Conservation (phyloP, 2,888 invertebrate species). For the Saturnia japonica region DNA sequence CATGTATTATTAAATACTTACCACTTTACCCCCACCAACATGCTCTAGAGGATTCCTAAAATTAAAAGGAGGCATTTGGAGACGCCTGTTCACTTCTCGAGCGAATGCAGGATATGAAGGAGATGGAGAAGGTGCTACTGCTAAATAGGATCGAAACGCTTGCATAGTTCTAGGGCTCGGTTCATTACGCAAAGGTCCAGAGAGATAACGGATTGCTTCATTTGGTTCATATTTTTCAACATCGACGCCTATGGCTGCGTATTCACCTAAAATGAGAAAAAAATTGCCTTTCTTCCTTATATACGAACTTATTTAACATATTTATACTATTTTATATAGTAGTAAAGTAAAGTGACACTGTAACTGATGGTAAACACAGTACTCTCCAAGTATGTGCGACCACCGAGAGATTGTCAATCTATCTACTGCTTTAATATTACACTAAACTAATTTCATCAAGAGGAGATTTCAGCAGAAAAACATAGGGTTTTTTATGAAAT, state of each 20-base stretch:
- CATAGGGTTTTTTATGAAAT: too few species aligned
- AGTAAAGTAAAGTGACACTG: too few species aligned
- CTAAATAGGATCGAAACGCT: conserved; percentile 91
- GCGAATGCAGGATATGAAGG: conserved; percentile 89
- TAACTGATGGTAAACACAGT: too few species aligned
- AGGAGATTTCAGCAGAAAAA: not conserved
- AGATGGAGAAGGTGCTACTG: conserved; percentile 90
- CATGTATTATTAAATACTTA: conserved; percentile 53
- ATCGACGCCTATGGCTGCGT: conserved; percentile 95
- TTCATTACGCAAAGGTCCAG: conserved; percentile 87
- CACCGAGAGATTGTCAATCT: too few species aligned
- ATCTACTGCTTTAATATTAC: too few species aligned
- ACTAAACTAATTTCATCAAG: not conserved
- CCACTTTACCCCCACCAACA: conserved; percentile 88
- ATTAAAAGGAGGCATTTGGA: conserved; percentile 93
- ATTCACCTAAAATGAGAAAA: conserved; percentile 86
- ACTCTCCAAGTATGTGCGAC: too few species aligned
- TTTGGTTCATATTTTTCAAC: conserved; percentile 92
- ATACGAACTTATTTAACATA: not conserved
- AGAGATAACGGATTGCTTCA: conserved; percentile 89
- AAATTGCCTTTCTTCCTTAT: not conserved
- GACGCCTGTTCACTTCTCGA: conserved; percentile 89
- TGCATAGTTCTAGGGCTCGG: conserved; percentile 82
- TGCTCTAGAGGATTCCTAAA: conserved; percentile 90
- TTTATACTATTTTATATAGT: not conserved